Percentiles rank a stretch among this genome's conserved stretches.
phyloP scores from a whole-genome alignment of 1,140 invertebrate genomes.

The Lanistes nyassanus region DNA sequence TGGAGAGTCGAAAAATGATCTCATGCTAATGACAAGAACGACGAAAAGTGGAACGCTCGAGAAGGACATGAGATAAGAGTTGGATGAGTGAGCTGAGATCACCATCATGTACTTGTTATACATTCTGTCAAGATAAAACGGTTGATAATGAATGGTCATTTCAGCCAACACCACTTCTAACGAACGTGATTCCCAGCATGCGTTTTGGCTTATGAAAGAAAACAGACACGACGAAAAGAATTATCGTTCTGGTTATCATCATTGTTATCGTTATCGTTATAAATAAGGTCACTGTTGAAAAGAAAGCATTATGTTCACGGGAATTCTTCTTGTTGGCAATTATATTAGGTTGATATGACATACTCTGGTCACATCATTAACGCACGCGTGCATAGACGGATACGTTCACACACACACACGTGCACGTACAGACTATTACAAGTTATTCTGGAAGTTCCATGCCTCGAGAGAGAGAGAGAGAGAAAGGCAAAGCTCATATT shows the following conservation, averaged over 20 bases:
- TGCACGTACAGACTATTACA: neutral
- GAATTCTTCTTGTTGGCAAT: neutral
- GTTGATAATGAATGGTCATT: no score
- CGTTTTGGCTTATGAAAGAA: no score
- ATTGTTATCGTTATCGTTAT: neutral
- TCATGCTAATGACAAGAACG: no score
- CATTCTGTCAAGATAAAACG: no score
- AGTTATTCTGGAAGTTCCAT: neutral
- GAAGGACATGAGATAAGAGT: no score
- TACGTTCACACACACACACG: slow-evolving; percentile 11
- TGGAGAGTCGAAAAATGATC: no score
- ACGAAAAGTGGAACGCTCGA: no score
- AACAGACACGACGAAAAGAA: no score
- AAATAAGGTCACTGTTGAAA: neutral
- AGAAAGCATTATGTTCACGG: neutral
- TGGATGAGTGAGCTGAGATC: no score
- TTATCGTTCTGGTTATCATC: neutral
- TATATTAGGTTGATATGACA: neutral
- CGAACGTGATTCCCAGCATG: no score
- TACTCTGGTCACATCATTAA: neutral
- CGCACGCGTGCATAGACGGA: neutral
- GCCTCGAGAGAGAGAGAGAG: neutral
- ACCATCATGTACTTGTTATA: no score
- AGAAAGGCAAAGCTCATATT: neutral
- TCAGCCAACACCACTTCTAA: no score